Base-by-base conservation (phyloP, 2,888 invertebrate species). In the Kryphioiulus occultus region DNA sequence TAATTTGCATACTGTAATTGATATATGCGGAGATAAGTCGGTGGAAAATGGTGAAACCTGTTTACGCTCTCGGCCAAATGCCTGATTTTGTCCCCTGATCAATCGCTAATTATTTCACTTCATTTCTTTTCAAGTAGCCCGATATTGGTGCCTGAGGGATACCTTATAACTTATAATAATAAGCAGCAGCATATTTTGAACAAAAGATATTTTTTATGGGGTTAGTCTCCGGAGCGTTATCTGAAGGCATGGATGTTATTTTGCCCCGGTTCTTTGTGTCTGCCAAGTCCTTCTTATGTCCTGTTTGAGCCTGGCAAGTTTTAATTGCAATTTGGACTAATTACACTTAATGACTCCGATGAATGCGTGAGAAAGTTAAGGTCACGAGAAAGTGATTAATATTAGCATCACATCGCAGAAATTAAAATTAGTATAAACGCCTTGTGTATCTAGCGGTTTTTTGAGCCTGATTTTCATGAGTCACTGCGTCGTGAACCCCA, bases 1-100 rank as follows among this genome's bases (percentile, higher is more conserved):
- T 53, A 53, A 53, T 53, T 53, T 53, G 53, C 53, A 53, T 53
- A 53, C n/a, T 53, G 53, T 53, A 53, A 53, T 53, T 53, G 53
- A 53, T 53, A 53, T 53, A 53, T 1, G n/a, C 53, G n/a, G 19
- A 53, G 53, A 53, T 53, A 53, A 53, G n/a, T 19, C n/a, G n/a
- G 53, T 53, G 1, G 19, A 5, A n/a, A n/a, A n/a, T 53, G 19
- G 7, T 7, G n/a, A 53, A 53, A 53, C 53, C 53, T n/a, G 53
- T 53, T 53, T 53, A 53, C n/a, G 19, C 53, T n/a, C 0, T 53
- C n/a, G 53, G 53, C 53, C 53, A 53, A 53, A 53, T n/a, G 53
- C 3, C 53, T 53, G 53, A 53, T 53, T 53, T 53, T 53, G 53
- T 53, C 53, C 53, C n/a, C 53, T 53, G 53, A 53, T 53, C 53